Conservation (phyloP, 2,113 vertebrate species). For the western clawed frog (Xenopus tropicalis) region DNA sequence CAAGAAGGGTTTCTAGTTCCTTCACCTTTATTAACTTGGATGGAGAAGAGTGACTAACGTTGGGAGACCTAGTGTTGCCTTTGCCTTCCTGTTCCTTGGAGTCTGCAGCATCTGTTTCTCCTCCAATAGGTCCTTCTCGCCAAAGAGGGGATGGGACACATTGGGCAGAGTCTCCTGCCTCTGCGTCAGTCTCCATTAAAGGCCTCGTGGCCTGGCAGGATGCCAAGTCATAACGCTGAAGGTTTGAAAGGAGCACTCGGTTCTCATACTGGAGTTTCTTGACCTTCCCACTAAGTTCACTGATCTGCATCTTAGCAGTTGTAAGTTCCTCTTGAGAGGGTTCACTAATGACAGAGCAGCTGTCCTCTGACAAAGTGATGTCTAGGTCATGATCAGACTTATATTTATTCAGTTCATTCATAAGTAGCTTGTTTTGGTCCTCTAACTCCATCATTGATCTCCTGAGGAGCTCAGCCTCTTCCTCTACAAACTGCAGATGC, state of each 20-base stretch:
- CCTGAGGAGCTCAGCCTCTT: conserved; percentile 91
- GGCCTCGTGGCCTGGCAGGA: conserved; percentile 79
- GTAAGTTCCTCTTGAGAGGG: conserved; percentile 86
- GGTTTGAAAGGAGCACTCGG: conserved; percentile 91
- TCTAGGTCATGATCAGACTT: conserved; percentile 81
- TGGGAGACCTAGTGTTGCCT: conserved; percentile 42
- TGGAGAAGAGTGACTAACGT: conserved; percentile 31
- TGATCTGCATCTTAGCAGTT: conserved; percentile 83
- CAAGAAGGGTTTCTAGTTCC: conserved; percentile 77
- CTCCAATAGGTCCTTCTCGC: conserved; percentile 62
- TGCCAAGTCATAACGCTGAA: conserved; percentile 91
- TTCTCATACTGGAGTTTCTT: conserved; percentile 99
- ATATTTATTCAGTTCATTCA: conserved; percentile 89
- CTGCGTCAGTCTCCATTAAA: conserved; percentile 83
- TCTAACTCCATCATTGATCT: conserved; percentile 92
- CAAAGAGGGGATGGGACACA: conserved; percentile 73
- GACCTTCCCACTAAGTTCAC: conserved; percentile 89
- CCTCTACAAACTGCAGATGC: conserved; percentile 96
- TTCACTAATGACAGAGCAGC: conserved; percentile 78
- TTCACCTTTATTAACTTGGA: conserved; percentile 67
- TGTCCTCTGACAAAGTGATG: conserved; percentile 72
- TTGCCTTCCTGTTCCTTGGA: conserved; percentile 56
- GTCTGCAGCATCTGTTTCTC: conserved; percentile 61
- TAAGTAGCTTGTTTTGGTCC: conserved; percentile 95
- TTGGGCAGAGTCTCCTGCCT: conserved; percentile 87